phyloP scores from a whole-genome alignment of 37 sponge, comb jelly and placozoan species.

The Oscarella lobularis region DNA sequence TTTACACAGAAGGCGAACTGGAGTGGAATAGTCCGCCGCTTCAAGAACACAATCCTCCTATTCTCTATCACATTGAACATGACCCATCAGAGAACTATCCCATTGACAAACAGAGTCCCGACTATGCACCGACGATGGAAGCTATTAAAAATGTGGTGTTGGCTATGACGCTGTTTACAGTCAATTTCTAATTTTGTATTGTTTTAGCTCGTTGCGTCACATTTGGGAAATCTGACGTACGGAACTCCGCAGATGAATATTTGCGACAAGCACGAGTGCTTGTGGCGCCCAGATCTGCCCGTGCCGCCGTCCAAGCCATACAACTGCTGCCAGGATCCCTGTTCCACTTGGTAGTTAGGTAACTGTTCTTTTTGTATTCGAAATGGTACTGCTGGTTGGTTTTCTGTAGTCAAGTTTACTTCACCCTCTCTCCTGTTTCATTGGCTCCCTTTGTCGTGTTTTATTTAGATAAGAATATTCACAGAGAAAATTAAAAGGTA shows the following conservation, averaged over 20 bases:
- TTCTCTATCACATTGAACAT: not conserved
- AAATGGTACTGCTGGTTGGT: too few species aligned
- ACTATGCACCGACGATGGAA: not conserved
- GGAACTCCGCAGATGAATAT: not conserved
- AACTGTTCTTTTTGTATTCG: too few species aligned
- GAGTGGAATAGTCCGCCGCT: not conserved
- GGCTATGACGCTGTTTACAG: too few species aligned
- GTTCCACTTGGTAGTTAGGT: not conserved
- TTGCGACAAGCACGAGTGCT: not conserved
- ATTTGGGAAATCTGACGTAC: not conserved
- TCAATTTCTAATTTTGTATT: not conserved
- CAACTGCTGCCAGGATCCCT: slow-evolving; percentile 3
- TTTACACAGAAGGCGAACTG: not conserved
- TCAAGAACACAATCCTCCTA: not conserved
- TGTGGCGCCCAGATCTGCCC: not conserved
- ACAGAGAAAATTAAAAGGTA: too few species aligned
- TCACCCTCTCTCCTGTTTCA: too few species aligned
- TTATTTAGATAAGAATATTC: too few species aligned
- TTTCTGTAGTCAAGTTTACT: too few species aligned
- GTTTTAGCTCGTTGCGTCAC: not conserved
- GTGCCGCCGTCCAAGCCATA: slow-evolving; percentile 3
- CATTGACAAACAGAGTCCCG: not conserved
- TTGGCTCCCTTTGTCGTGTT: too few species aligned
- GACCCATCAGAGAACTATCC: not conserved
- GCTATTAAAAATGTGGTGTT: not conserved